phyloP scores from a whole-genome alignment of 2,797 vertebrate species.

The Gobio occitaniae region DNA sequence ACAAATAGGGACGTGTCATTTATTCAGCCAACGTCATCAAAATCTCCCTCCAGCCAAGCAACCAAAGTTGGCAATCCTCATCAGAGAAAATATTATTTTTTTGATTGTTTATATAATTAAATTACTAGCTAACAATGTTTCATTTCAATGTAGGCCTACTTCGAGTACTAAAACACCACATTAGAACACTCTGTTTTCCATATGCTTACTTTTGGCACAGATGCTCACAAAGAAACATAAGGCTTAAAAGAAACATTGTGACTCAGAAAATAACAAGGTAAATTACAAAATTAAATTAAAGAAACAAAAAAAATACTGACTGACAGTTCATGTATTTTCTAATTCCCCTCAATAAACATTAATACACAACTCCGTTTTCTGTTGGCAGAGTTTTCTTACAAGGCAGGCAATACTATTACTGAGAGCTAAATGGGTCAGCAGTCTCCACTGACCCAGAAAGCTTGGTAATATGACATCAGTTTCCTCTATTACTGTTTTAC shows the following conservation, averaged over 20 bases:
- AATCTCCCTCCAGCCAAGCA: background rate
- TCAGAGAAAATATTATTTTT: background rate
- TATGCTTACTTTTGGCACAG: background rate
- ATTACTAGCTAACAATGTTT: background rate
- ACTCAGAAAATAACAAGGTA: background rate
- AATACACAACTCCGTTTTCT: background rate
- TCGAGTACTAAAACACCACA: background rate
- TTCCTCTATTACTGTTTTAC: slow-evolving; percentile 48
- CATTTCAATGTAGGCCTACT: background rate
- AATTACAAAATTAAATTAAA: background rate
- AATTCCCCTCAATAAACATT: background rate
- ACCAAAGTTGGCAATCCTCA: background rate
- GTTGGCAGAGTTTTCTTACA: slow-evolving; percentile 17
- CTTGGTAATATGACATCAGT: slow-evolving; percentile 54
- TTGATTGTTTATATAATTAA: background rate
- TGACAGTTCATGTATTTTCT: background rate
- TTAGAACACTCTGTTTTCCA: background rate
- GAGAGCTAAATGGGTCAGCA: slow-evolving; percentile 52
- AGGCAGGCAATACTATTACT: slow-evolving; percentile 46
- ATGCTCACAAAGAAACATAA: no score
- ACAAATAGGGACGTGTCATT: background rate
- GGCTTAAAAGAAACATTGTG: background rate
- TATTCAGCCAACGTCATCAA: background rate
- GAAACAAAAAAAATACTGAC: background rate
- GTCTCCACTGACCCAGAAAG: slow-evolving; percentile 50